Conservation (phyloP, 1,140 invertebrate genomes). For the Sitobion miscanthi region DNA sequence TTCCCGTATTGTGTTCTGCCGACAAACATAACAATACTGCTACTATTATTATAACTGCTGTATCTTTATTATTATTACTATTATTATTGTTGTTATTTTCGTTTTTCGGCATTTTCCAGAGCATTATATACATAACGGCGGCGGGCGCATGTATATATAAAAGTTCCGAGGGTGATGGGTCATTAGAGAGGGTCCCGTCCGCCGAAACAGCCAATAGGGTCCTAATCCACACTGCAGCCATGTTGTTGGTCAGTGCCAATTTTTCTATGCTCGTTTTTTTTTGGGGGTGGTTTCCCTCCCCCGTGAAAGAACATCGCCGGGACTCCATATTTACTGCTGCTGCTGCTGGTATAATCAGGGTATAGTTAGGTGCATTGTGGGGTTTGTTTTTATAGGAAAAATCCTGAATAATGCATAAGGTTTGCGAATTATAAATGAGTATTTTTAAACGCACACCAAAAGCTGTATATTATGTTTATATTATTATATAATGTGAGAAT, state of each 20-base stretch:
- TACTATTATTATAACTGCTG: neutral
- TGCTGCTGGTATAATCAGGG: constrained; percentile 21
- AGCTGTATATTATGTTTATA: neutral
- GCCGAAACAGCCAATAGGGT: constrained; percentile 45
- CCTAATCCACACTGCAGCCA: constrained; percentile 45
- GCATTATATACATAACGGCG: neutral
- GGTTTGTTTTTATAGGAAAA: constrained; percentile 34
- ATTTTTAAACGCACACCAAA: neutral
- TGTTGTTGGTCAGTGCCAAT: constrained; percentile 48
- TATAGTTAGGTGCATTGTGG: constrained; percentile 9
- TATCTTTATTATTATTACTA: neutral
- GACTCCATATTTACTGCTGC: constrained; percentile 10
- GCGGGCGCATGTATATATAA: neutral
- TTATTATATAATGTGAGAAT: neutral
- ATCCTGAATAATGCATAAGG: constrained; percentile 16
- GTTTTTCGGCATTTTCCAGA: constrained; percentile 26
- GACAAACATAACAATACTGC: neutral
- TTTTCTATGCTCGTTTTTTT: constrained; percentile 38
- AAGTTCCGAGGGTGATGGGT: constrained; percentile 51
- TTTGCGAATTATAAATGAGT: neutral
- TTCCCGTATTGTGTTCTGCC: neutral
- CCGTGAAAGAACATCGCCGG: neutral
- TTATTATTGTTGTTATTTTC: neutral
- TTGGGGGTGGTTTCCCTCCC: neutral
- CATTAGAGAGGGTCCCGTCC: constrained; percentile 35